A percentile compares a stretch with the other conserved stretches of the same genome.
Evolutionary conservation across 2,797 vertebrate species (phyloP).

Genomic region (Stomatorhinus walkeri): DNA sequence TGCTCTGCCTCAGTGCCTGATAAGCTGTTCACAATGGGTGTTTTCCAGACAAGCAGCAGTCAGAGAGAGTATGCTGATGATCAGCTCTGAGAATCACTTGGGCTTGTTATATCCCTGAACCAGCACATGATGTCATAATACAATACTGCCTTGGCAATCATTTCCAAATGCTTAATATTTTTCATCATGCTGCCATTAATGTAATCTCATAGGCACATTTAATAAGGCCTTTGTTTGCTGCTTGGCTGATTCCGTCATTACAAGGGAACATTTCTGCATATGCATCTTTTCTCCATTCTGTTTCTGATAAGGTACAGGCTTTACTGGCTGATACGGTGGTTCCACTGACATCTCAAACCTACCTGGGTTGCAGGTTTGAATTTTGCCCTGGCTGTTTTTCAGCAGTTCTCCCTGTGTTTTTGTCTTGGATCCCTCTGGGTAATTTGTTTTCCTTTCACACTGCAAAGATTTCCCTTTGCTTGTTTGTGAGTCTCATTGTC

Average conservation of each 20-base stretch:
- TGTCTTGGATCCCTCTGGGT: background rate
- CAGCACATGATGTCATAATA: background rate
- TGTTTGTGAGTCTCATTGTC: background rate
- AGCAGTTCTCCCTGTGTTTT: background rate
- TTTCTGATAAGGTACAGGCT: background rate
- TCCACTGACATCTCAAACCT: background rate
- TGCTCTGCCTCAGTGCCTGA: background rate
- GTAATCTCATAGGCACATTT: background rate
- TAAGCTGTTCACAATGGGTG: background rate
- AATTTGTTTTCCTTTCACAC: background rate
- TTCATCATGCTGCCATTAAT: background rate
- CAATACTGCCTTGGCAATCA: background rate
- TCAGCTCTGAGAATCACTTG: background rate
- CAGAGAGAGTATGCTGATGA: background rate
- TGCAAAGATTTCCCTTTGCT: background rate
- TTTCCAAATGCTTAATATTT: background rate
- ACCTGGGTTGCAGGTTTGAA: background rate
- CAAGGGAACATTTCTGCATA: background rate
- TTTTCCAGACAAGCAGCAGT: background rate
- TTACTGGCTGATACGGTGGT: background rate
- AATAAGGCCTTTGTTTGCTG: constrained; percentile 1
- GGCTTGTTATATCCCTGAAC: background rate
- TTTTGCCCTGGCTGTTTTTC: background rate
- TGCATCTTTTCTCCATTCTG: background rate
- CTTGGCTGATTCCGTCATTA: background rate